phyloP scores from a whole-genome alignment of 2,797 vertebrate genomes.

The Cryptoblepharus egeriae region DNA sequence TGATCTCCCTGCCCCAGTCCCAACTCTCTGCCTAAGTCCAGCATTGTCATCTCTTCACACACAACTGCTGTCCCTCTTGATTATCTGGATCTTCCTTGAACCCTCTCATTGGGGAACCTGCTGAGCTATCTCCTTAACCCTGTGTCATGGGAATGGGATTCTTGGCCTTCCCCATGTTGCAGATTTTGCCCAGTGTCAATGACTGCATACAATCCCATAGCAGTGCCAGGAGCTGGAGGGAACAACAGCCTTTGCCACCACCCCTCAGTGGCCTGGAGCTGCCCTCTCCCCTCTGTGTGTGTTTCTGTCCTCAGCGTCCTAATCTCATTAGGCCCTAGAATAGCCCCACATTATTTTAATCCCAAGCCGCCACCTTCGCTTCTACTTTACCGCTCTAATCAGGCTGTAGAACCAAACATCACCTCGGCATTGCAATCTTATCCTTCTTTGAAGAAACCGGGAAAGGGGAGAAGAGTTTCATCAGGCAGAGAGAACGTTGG shows the following conservation, averaged over 20 bases:
- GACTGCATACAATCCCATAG: background rate
- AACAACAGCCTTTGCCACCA: constrained; percentile 65
- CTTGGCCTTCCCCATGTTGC: constrained; percentile 10
- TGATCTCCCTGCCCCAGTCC: constrained; percentile 78
- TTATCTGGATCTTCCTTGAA: constrained; percentile 2
- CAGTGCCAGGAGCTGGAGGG: background rate
- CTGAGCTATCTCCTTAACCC: background rate
- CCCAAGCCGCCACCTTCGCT: background rate
- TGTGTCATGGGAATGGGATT: background rate
- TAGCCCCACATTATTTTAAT: constrained; percentile 54
- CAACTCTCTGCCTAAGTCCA: constrained; percentile 58
- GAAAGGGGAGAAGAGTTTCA: background rate
- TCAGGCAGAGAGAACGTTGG: background rate
- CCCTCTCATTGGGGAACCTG: background rate
- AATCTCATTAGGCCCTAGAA: constrained; percentile 78
- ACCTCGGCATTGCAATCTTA: background rate
- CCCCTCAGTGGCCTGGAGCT: background rate
- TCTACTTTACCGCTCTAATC: constrained; percentile 12
- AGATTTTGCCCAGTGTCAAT: background rate
- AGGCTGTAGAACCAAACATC: constrained; percentile 22
- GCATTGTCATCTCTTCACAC: background rate
- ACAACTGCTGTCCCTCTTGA: background rate
- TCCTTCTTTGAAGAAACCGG: background rate
- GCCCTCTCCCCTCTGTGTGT: background rate
- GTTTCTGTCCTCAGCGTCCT: constrained; percentile 38